Evolutionary conservation across 2,888 invertebrate genomes (phyloP).

Genomic region (Priapulus caudatus): DNA sequence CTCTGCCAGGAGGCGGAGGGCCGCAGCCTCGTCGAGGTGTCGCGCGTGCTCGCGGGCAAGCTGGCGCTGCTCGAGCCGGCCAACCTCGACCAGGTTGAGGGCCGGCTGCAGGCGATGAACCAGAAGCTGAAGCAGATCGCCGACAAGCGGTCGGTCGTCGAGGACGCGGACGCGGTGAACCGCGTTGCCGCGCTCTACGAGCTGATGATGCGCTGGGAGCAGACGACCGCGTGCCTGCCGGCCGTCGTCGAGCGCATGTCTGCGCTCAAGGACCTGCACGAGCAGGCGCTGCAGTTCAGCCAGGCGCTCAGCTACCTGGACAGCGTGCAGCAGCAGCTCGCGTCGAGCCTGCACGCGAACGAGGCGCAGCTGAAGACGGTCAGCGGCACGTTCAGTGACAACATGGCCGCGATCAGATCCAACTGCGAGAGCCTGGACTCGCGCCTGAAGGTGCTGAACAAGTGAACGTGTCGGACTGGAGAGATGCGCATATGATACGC

Average conservation of each 20-base stretch:
- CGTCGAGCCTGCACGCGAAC: too few relatives aligned
- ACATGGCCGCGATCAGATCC: too few relatives aligned
- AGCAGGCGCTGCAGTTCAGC: conserved; percentile 62
- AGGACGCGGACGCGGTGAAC: conserved; percentile 41
- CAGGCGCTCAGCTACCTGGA: too few relatives aligned
- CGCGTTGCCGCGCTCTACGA: conserved; percentile 67
- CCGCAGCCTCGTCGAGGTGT: too few relatives aligned
- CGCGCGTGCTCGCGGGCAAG: conserved; percentile 62
- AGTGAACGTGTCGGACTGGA: too few relatives aligned
- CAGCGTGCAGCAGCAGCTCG: too few relatives aligned
- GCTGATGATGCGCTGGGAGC: conserved; percentile 70
- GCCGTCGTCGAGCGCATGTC: conserved; percentile 70
- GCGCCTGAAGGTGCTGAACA: too few relatives aligned
- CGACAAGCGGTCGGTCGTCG: conserved; percentile 47
- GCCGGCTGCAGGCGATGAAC: conserved; percentile 57
- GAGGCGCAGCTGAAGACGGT: too few relatives aligned
- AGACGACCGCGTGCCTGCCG: conserved; percentile 61
- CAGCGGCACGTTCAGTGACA: too few relatives aligned
- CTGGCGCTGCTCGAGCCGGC: conserved; percentile 64
- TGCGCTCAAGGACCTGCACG: conserved; percentile 72
- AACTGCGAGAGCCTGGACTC: too few relatives aligned
- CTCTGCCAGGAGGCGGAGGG: too few relatives aligned
- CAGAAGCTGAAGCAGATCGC: conserved; percentile 61
- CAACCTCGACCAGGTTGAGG: conserved; percentile 72
- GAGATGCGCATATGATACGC: too few relatives aligned